A percentile compares a stretch with the other conserved stretches of the same genome.
Evolutionary conservation across 2,888 invertebrate genomes (phyloP).

Genomic region (Acronicta psi): DNA sequence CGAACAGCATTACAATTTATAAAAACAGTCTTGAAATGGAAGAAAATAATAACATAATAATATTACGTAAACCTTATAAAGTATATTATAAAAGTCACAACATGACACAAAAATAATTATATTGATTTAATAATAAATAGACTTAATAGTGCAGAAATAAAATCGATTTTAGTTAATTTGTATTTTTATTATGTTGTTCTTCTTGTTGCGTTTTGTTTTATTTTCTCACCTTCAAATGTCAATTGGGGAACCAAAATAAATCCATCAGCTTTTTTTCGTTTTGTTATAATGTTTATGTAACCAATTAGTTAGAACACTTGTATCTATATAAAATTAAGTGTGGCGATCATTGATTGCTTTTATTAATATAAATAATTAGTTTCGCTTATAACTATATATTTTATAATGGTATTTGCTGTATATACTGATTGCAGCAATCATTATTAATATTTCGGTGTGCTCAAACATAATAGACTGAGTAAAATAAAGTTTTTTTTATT

Average conservation of each 20-base stretch:
- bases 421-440: no score
- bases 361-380: constrained; percentile 11
- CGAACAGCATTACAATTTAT: no score
- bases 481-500: no score
- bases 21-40: no score
- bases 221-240: constrained; percentile 45
- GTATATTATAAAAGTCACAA: constrained; percentile 7
- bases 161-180: constrained; percentile 45
- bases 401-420: not conserved
- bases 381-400: constrained; percentile 11
- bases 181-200: constrained; percentile 44
- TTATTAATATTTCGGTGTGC: no score
- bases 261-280: constrained; percentile 12
- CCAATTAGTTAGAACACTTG: constrained; percentile 35
- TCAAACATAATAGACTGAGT: no score
- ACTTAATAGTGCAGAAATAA: constrained; percentile 33
- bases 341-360: constrained; percentile 22
- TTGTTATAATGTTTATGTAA: constrained; percentile 6
- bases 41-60: no score
- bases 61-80: constrained; percentile 1
- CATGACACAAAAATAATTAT: constrained; percentile 28
- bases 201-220: constrained; percentile 32
- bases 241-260: constrained; percentile 16
- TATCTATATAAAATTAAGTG: constrained; percentile 23
- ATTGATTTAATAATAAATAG: constrained; percentile 40